Evolutionary conservation across 1,140 invertebrate genomes (phyloP), one percentile per base, ranked within the genome.

Genomic region (Triops longicaudatus): DNA sequence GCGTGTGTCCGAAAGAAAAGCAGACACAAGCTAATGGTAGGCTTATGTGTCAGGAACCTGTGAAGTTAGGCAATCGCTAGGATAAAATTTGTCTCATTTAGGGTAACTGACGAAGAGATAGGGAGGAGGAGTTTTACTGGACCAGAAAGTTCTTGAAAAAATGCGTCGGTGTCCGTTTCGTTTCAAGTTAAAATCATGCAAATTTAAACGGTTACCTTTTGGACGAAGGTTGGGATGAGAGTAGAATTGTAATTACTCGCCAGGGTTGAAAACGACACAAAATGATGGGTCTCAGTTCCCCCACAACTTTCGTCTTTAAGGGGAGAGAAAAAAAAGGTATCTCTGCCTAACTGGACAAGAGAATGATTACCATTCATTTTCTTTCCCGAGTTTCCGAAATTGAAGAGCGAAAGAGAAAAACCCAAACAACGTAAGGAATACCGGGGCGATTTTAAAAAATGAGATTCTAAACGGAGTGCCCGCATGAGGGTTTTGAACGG

Each of bases 131-230:
- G 31, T 37, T 37, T 37, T 37, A 4, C 2, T 37, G 31, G 31
- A 37, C 31, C 7, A 7, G 31, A 37, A 7, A 37, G 31, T 37
- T 37, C 31, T 37, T n/a, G n/a, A 7, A 37, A 37, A 37, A 37
- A 37, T 37, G 31, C 31, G 31, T 37, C 31, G 31, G 31, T 37
- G 31, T 37, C 50, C 17, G 50, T n/a, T 63, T 17, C 14, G 14
- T 63, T 63, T 63, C 22, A 63, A 63, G 50, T 63, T 63, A 22
- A 63, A 63, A 22, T 63, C 50, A 63, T 63, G 50, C 50, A 63
- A 63, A 63, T 17, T 22, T 63, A 17, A 63, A 63, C 50, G 50
- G 14, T 63, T n/a, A 63, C 31, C 31, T 37, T 37, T 37, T 37
- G 22, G 50, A n/a, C 50, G 50, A 63, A 63, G 22, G 50, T 17